Evolutionary conservation across 2,113 vertebrate species (phyloP).

Genomic region (Salminus brasiliensis): DNA sequence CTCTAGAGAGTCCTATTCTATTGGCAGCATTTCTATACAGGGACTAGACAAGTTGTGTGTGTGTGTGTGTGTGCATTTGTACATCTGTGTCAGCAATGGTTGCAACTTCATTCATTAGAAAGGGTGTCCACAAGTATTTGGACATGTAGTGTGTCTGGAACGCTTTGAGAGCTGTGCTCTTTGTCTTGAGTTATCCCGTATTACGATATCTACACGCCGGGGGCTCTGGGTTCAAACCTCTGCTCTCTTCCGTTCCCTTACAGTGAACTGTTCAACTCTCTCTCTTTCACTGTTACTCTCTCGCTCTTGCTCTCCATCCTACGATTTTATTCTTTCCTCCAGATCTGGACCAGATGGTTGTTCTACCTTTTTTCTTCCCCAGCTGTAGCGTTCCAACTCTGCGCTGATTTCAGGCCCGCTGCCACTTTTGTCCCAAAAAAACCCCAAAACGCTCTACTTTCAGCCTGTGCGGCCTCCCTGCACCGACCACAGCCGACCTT

Average conservation of each 20-base stretch:
- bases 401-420: constrained; percentile 19
- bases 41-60: too few species aligned
- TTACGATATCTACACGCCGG: neutral
- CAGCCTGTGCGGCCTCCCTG: neutral
- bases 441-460: neutral
- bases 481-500: constrained; percentile 4
- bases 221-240: neutral
- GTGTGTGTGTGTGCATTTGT: too few species aligned
- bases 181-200: neutral
- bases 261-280: constrained; percentile 24
- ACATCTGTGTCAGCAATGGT: too few species aligned
- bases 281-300: constrained; percentile 1
- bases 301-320: neutral
- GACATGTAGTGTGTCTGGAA: too few species aligned
- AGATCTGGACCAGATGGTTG: constrained; percentile 40
- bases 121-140: neutral
- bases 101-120: too few species aligned
- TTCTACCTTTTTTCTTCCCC: constrained; percentile 24
- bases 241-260: neutral
- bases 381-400: constrained; percentile 8
- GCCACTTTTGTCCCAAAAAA: constrained; percentile 14
- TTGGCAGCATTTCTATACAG: too few species aligned
- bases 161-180: neutral
- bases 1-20: too few species aligned
- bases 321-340: neutral